Conservation (phyloP, 2,113 vertebrate genomes). For the Percina caprodes region DNA sequence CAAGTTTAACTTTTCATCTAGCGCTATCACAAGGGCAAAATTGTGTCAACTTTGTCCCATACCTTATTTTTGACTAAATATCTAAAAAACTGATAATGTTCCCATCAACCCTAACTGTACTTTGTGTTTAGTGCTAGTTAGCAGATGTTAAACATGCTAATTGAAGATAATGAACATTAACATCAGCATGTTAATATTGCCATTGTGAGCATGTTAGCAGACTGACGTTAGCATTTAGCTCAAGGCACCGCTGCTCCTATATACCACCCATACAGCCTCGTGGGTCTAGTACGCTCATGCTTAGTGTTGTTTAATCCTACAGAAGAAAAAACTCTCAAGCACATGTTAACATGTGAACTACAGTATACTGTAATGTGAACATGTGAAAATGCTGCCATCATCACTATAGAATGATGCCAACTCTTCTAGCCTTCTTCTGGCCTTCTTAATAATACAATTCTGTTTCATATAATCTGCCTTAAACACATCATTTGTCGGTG, state of each 20-base stretch:
- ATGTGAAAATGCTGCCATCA: not conserved
- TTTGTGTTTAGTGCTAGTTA: not conserved
- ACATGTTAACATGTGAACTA: not conserved
- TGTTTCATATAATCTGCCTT: not conserved
- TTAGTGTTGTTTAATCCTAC: no score
- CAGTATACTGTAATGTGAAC: not conserved
- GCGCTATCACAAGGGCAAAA: no score
- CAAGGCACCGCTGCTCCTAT: no score
- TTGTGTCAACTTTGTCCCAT: not conserved
- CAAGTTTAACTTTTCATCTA: not conserved
- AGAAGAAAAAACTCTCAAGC: not conserved
- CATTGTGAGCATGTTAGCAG: not conserved
- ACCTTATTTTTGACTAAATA: not conserved
- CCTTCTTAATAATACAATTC: not conserved
- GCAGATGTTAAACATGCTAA: not conserved
- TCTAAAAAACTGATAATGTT: not conserved
- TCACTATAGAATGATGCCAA: not conserved
- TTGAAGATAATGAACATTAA: no score
- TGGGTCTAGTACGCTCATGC: no score
- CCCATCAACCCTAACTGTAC: not conserved
- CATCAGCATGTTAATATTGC: not conserved
- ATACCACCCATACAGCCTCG: no score
- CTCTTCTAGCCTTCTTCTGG: not conserved
- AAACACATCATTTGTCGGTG: not conserved
- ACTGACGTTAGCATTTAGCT: conserved; percentile 4